Evolutionary conservation across 2,888 invertebrate genomes (phyloP).

Genomic region (Cheilosia urbana): DNA sequence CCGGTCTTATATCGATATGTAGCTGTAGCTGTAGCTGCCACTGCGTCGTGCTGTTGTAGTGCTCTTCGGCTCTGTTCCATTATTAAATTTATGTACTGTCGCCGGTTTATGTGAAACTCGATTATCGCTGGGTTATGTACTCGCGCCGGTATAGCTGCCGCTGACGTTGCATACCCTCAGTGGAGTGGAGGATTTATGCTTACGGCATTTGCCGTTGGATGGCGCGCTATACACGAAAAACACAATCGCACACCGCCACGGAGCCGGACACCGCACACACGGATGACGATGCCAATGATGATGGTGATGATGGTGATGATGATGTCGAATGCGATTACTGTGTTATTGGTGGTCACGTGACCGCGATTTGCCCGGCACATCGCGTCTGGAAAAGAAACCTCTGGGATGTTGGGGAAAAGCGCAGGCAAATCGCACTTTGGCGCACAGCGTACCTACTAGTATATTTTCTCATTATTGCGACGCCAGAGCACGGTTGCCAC

Average conservation of each 20-base stretch:
- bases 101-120: constrained; percentile 68
- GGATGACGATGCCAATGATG: not conserved
- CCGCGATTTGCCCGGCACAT: constrained; percentile 42
- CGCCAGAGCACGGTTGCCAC: too few relatives aligned
- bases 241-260: not conserved
- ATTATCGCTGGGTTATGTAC: constrained; percentile 71
- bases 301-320: constrained; percentile 10
- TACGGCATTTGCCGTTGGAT: constrained; percentile 59
- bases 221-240: constrained; percentile 38
- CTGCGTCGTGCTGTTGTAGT: constrained; percentile 13
- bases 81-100: constrained; percentile 69
- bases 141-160: constrained; percentile 28
- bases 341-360: constrained; percentile 62
- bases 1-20: constrained; percentile 40
- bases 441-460: not conserved
- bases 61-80: constrained; percentile 48
- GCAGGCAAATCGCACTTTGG: constrained; percentile 1
- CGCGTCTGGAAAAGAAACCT: constrained; percentile 1
- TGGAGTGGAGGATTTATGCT: constrained; percentile 45
- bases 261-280: too few relatives aligned
- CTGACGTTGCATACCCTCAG: constrained; percentile 42
- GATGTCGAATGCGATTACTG: constrained; percentile 53
- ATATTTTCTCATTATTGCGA: constrained; percentile 16
- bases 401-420: not conserved
- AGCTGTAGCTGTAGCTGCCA: constrained; percentile 8